A percentile compares a stretch with the other conserved stretches of the same genome.
Conservation (phyloP, 2,888 invertebrate genomes). For the Dorcus parallelipipedus region DNA sequence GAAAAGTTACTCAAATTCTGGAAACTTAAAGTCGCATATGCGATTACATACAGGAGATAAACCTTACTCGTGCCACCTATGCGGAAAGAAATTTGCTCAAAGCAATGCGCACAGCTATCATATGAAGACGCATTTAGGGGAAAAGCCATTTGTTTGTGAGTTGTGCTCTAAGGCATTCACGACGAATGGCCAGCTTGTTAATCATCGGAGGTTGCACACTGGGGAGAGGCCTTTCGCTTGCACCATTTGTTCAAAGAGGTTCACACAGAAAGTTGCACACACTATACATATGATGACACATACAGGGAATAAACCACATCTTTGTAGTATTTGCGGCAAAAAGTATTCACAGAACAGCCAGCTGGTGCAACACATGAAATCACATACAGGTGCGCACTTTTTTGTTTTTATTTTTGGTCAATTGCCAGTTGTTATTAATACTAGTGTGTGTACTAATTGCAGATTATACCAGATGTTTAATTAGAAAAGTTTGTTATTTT, state of each 20-base stretch:
- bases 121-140: constrained; percentile 32
- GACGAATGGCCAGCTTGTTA: constrained; percentile 32
- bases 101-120: constrained; percentile 30
- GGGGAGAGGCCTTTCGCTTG: constrained; percentile 42
- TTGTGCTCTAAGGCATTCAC: constrained; percentile 29
- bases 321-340: constrained; percentile 34
- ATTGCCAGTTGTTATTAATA: neutral
- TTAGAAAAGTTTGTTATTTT: neutral
- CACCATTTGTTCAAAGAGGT: constrained; percentile 39
- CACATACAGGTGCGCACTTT: constrained; percentile 32
- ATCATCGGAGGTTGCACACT: constrained; percentile 31
- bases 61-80: constrained; percentile 35
- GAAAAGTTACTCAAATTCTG: constrained; percentile 33
- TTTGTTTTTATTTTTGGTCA: neutral
- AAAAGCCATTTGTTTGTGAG: constrained; percentile 28
- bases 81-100: constrained; percentile 32
- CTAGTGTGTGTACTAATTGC: neutral
- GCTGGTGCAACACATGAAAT: constrained; percentile 31
- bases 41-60: constrained; percentile 31
- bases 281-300: constrained; percentile 34
- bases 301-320: constrained; percentile 30
- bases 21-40: constrained; percentile 30
- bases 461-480: neutral
- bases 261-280: constrained; percentile 34
- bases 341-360: constrained; percentile 32